Evolutionary conservation across 2,113 vertebrate genomes (phyloP).

Genomic region (Probosciger aterrimus): DNA sequence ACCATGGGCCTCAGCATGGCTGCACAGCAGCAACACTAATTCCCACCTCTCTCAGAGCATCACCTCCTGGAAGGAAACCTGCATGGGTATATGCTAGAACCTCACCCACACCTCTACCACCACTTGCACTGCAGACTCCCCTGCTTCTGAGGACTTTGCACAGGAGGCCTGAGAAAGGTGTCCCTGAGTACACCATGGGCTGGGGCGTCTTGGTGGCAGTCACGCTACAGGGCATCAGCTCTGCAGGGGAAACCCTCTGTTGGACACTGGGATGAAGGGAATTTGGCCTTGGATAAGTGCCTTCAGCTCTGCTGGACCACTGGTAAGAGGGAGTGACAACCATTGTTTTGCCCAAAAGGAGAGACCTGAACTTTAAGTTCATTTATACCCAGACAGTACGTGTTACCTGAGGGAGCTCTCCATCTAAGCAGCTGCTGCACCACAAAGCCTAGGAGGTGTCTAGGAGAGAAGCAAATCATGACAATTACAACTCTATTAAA

Average conservation of each 20-base stretch:
- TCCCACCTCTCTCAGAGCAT: not conserved
- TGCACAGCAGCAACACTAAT: not conserved
- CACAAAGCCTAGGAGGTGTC: not conserved
- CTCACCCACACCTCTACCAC: not conserved
- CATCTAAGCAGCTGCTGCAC: not conserved
- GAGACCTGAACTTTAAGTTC: not conserved
- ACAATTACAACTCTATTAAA: not conserved
- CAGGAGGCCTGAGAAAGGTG: not conserved
- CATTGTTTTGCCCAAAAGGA: not conserved
- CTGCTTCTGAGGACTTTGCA: not conserved
- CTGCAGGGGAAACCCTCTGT: not conserved
- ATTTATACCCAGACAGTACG: not conserved
- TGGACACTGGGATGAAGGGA: not conserved
- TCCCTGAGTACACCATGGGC: accelerated
- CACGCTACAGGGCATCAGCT: accelerated
- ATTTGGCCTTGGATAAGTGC: not conserved
- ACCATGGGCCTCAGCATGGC: not conserved
- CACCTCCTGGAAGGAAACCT: not conserved
- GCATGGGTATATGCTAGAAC: not conserved
- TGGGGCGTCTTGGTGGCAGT: not conserved
- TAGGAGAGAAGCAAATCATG: not conserved
- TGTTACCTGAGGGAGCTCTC: not conserved
- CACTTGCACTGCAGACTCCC: not conserved
- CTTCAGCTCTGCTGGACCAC: not conserved
- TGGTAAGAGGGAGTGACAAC: not conserved